These are phyloP conservation scores for Trissoscelio sp. DNA, from an alignment of 2,888 invertebrate species.

Conservation along the genomic window DNA sequence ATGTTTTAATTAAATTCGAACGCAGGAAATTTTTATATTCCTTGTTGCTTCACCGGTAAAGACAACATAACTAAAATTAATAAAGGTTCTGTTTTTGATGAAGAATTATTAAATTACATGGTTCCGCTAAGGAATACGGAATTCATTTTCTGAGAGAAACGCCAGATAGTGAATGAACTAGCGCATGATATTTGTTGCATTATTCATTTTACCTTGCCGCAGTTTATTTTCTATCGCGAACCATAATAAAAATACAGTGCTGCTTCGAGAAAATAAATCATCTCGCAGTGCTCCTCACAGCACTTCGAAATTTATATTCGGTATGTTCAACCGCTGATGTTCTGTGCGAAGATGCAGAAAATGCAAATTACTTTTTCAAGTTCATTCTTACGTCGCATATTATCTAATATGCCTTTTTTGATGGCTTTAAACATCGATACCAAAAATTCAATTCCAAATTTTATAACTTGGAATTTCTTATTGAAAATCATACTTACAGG, in stretches of 20 bases:
- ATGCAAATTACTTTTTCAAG: constrained; percentile 51
- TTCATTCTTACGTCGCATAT: constrained; percentile 28
- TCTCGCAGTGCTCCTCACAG: constrained; percentile 49
- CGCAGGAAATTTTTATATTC: constrained; percentile 29
- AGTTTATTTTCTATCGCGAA: constrained; percentile 67
- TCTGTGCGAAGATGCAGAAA: constrained; percentile 49
- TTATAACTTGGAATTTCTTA: no score
- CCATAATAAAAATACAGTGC: constrained; percentile 68
- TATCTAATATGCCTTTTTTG: constrained; percentile 9
- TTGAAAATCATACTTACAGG: no score
- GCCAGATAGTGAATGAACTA: constrained; percentile 64
- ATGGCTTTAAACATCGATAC: constrained; percentile 9
- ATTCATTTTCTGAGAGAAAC: constrained; percentile 63
- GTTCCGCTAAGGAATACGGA: constrained; percentile 60
- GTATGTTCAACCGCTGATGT: constrained; percentile 58
- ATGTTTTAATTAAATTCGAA: constrained; percentile 55
- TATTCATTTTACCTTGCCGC: constrained; percentile 66
- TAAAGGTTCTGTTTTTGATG: constrained; percentile 61
- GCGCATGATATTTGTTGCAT: constrained; percentile 69
- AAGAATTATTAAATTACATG: constrained; percentile 68
- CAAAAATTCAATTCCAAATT: neutral
- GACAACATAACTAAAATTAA: constrained; percentile 62
- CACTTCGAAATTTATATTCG: constrained; percentile 64
- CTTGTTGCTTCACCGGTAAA: constrained; percentile 35
- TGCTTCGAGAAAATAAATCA: constrained; percentile 67